These are phyloP conservation scores for Cephalotes varians DNA, from an alignment of 2,888 invertebrate species.

Conservation along the genomic window DNA sequence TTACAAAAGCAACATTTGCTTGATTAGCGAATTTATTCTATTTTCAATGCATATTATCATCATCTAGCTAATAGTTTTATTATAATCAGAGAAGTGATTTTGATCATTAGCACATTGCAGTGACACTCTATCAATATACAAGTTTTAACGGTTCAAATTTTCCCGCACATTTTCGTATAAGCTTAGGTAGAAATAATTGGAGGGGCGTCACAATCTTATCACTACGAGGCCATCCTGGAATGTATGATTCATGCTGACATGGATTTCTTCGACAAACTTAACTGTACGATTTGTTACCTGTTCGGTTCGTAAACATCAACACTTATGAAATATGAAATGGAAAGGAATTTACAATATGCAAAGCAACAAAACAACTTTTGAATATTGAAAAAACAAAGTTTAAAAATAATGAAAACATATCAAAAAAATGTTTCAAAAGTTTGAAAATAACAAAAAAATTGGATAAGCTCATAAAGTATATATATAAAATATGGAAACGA, in stretches of 20 bases:
- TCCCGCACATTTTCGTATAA: slow-evolving; percentile 19
- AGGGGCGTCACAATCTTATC: slow-evolving; percentile 70
- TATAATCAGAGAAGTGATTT: background rate
- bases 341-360: background rate
- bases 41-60: background rate
- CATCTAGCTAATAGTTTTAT: background rate
- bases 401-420: background rate
- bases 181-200: slow-evolving; percentile 36
- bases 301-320: slow-evolving; percentile 13
- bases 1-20: background rate
- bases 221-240: slow-evolving; percentile 57
- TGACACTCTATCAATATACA: background rate
- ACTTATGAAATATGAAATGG: background rate
- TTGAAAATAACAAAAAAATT: background rate
- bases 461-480: background rate
- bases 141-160: background rate
- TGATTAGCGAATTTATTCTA: background rate
- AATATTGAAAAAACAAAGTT: background rate
- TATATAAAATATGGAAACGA: background rate
- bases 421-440: background rate
- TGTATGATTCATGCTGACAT: slow-evolving; percentile 64
- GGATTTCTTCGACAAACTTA: slow-evolving; percentile 42
- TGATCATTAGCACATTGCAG: background rate
- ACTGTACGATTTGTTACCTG: background rate
- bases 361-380: background rate